Conservation (phyloP, 2,888 invertebrate genomes). For the Agrochola circellaris region DNA sequence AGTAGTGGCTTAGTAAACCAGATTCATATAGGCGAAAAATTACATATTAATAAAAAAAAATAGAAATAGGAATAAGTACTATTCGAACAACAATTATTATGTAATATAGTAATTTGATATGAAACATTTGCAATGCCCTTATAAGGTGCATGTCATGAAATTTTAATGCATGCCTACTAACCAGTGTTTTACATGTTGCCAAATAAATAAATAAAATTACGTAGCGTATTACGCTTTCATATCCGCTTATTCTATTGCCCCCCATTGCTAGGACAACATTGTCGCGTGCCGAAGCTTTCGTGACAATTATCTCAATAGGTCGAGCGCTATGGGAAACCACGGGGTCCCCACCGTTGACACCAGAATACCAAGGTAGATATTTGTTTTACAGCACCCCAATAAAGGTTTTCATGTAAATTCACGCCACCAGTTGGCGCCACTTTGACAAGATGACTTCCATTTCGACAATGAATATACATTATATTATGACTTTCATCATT, state of each 20-base stretch:
- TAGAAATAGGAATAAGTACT: too few relatives aligned
- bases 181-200: too few relatives aligned
- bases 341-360: conserved; percentile 19
- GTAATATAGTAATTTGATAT: neutral
- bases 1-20: neutral
- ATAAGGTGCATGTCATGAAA: neutral
- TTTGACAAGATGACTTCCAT: too few relatives aligned
- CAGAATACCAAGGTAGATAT: conserved; percentile 31
- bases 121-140: neutral
- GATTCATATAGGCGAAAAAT: neutral
- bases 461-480: too few relatives aligned
- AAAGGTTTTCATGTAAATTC: too few relatives aligned
- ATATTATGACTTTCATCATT: too few relatives aligned
- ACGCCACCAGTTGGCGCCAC: too few relatives aligned
- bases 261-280: conserved; percentile 22
- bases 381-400: conserved; percentile 34
- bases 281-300: conserved; percentile 69
- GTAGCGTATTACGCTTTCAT: neutral
- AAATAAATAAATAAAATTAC: neutral
- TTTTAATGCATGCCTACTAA: too few relatives aligned
- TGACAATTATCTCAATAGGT: conserved; percentile 65
- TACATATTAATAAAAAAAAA: neutral
- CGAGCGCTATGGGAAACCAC: conserved; percentile 31
- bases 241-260: conserved; percentile 40
- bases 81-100: neutral